Percentiles rank a stretch among this genome's conserved stretches.
Conservation (phyloP, 2,797 vertebrate genomes). For the Columba guinea region DNA sequence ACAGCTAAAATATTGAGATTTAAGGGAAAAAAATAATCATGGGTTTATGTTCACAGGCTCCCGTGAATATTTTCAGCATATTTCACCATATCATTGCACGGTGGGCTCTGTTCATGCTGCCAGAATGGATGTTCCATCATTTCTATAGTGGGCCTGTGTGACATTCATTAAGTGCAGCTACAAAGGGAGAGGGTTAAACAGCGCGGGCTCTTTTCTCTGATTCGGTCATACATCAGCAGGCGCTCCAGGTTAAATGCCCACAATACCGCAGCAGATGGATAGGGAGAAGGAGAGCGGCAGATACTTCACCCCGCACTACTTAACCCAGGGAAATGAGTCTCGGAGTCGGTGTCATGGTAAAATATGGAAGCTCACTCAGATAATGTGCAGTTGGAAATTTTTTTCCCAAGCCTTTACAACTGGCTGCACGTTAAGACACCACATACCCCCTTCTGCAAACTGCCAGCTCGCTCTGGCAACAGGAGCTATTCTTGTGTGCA, state of each 20-base stretch:
- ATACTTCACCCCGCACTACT: conserved; percentile 77
- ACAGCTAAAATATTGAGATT: conserved; percentile 53
- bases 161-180: conserved; percentile 77
- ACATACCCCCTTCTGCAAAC: conserved; percentile 6
- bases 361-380: conserved; percentile 75
- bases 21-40: conserved; percentile 58
- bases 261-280: conserved; percentile 59
- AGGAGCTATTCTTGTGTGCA: not conserved
- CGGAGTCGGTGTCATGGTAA: conserved; percentile 72
- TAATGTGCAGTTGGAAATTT: conserved; percentile 70
- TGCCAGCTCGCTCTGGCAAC: not conserved
- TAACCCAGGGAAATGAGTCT: conserved; percentile 80
- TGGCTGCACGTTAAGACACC: conserved; percentile 44
- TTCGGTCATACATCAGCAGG: conserved; percentile 54
- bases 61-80: conserved; percentile 69
- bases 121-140: conserved; percentile 72
- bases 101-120: conserved; percentile 48
- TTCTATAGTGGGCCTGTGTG: conserved; percentile 72
- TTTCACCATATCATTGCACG: conserved; percentile 70
- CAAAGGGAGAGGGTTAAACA: conserved; percentile 75
- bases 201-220: conserved; percentile 66
- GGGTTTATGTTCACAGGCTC: conserved; percentile 51
- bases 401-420: conserved; percentile 54
- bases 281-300: conserved; percentile 54
- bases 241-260: conserved; percentile 56